These are phyloP conservation scores for Platichthys stellatus DNA, from an alignment of 2,113 vertebrate species.

Conservation along the genomic window DNA sequence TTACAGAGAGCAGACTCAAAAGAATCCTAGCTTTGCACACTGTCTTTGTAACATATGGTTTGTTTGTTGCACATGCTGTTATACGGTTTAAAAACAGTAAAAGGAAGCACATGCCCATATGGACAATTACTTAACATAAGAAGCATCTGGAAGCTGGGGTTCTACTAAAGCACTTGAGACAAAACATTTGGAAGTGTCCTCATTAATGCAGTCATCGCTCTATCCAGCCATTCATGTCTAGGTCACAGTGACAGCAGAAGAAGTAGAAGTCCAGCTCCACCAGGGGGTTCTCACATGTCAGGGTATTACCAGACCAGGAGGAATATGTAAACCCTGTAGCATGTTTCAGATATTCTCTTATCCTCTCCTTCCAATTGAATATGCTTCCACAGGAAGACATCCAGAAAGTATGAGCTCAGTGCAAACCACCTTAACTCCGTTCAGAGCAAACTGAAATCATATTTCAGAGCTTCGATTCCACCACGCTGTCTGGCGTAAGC, in stretches of 20 bases:
- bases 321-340: neutral
- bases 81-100: neutral
- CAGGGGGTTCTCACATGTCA: neutral
- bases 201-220: neutral
- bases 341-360: neutral
- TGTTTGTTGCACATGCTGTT: conserved; percentile 17
- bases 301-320: neutral
- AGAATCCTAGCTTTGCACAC: neutral
- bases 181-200: neutral
- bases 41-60: conserved; percentile 17
- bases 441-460: neutral
- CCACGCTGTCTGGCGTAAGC: no score
- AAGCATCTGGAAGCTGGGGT: conserved; percentile 8
- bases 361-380: neutral
- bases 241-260: neutral
- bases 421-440: neutral
- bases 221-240: neutral
- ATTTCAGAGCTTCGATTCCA: no score
- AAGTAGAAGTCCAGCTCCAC: neutral
- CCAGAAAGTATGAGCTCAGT: neutral
- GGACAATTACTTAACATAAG: conserved; percentile 18
- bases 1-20: conserved; percentile 2
- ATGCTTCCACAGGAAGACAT: neutral
- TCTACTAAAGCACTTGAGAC: neutral
- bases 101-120: conserved; percentile 18